These are phyloP conservation scores for Dendrolimus kikuchii DNA, from an alignment of 1,140 invertebrate genomes.

Conservation along the genomic window DNA sequence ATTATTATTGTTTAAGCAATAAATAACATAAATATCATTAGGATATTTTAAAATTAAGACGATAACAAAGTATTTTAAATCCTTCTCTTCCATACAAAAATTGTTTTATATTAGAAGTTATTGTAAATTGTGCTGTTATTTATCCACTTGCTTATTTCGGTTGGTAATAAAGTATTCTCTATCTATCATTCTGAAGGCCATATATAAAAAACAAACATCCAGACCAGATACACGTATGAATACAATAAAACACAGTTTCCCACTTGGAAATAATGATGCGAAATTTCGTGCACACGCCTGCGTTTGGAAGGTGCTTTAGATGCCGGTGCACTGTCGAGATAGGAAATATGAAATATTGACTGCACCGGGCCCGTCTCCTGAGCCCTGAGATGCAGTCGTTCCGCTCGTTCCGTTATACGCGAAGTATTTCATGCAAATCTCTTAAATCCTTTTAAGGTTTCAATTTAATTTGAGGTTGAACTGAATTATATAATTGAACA, in stretches of 20 bases:
- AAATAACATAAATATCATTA: too few species aligned
- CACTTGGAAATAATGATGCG: conserved; percentile 49
- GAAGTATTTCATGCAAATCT: conserved; percentile 21
- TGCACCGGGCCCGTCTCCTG: conserved; percentile 10
- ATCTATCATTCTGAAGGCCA: too few species aligned
- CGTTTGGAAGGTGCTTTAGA: not conserved
- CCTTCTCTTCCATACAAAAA: too few species aligned
- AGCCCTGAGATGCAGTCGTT: not conserved
- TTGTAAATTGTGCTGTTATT: too few species aligned
- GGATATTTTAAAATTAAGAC: too few species aligned
- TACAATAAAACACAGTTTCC: not conserved
- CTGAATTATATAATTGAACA: not conserved
- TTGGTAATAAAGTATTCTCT: too few species aligned
- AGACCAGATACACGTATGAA: too few species aligned
- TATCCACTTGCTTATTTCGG: too few species aligned
- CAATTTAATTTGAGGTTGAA: conserved; percentile 8
- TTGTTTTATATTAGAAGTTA: too few species aligned
- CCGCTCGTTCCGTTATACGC: conserved; percentile 3
- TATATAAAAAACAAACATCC: too few species aligned
- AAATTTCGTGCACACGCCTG: conserved; percentile 29
- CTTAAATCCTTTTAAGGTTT: conserved; percentile 19
- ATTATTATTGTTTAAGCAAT: too few species aligned
- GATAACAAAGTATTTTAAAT: too few species aligned
- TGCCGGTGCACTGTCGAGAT: conserved; percentile 7
- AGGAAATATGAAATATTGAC: conserved; percentile 30